Evolutionary conservation across 1,140 invertebrate genomes (phyloP), one percentile per base, ranked within the genome.

Genomic region (Brachionus asplanchnoidis): DNA sequence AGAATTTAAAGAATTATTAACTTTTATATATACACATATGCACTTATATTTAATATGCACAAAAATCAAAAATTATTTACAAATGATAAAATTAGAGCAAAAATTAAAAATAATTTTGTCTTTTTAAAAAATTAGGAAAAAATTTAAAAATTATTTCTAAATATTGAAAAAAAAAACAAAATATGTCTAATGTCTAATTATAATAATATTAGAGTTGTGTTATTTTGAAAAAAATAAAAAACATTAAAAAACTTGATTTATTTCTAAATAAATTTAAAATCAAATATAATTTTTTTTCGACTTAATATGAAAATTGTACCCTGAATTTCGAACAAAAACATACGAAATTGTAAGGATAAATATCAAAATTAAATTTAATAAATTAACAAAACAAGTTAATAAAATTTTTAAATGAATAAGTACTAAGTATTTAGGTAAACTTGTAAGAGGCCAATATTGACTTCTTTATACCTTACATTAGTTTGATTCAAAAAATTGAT

Each of bases 401-500:
- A 60, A 60, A 60, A 20, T 60, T 60, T 9, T 9, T 23, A 60
- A 26, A 46, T 20, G 20, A 77, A 50, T 28, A 3, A 36, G 6
- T 28, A 77, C 44, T 77, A 77, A 77, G 42, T 77, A 36, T 77
- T 77, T 12, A 77, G 20, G 46, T 50, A 50, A 9, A 77, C 73
- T 77, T 77, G 73, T 50, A 77, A 77, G 23, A 77, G 73, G 46
- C 73, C 73, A 28, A 77, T 28, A 50, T 77, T 77, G 20, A 77
- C 42, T 50, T 77, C 73, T 50, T 77, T 77, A 77, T 50, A 82
- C 50, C 53, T 60, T 14, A 82, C 60, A 23, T 23, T 40, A 65
- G n/a, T 82, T 26, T 82, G 79, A 65, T 82, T 82, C 20, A 82
- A 44, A 68, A 66, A 82, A 40, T 65, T 82, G 28, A 82, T 82